These are phyloP conservation scores for Helogale parvula DNA, from an alignment of 2,113 vertebrate species.

Conservation along the genomic window DNA sequence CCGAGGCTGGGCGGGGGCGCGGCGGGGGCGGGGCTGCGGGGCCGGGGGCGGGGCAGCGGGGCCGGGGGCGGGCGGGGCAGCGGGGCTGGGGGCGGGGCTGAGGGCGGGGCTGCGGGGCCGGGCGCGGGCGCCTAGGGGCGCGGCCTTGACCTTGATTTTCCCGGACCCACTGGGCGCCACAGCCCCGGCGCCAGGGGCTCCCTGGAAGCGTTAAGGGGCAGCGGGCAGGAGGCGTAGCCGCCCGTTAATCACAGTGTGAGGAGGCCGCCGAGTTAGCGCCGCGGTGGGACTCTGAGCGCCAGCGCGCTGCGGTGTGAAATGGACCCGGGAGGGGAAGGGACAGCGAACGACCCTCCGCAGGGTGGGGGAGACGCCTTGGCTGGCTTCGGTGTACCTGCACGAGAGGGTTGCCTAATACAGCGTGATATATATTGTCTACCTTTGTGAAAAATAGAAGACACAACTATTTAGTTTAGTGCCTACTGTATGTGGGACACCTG, in stretches of 20 bases:
- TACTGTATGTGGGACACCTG: too few relatives aligned
- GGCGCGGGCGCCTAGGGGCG: background rate
- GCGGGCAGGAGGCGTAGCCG: background rate
- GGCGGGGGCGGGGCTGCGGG: background rate
- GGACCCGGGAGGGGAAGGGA: background rate
- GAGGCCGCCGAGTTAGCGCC: background rate
- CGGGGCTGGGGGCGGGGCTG: background rate
- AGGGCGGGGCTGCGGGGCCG: background rate
- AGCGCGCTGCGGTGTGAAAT: accelerated
- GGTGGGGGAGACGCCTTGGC: background rate
- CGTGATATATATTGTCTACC: accelerated
- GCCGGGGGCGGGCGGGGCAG: background rate
- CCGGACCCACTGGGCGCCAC: background rate
- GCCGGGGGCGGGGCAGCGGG: background rate
- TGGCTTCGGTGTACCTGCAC: too few relatives aligned
- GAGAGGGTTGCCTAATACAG: background rate
- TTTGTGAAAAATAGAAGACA: background rate
- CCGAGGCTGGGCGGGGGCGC: background rate
- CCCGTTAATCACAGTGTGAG: background rate
- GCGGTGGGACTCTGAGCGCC: background rate
- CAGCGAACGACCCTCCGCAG: background rate
- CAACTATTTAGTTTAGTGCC: background rate
- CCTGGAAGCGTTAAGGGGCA: background rate
- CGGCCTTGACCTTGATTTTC: slow-evolving; percentile 35
- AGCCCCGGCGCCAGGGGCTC: background rate